These are phyloP conservation scores for Eupeodes latifasciatus DNA, from an alignment of 2,888 invertebrate genomes.

Conservation along the genomic window DNA sequence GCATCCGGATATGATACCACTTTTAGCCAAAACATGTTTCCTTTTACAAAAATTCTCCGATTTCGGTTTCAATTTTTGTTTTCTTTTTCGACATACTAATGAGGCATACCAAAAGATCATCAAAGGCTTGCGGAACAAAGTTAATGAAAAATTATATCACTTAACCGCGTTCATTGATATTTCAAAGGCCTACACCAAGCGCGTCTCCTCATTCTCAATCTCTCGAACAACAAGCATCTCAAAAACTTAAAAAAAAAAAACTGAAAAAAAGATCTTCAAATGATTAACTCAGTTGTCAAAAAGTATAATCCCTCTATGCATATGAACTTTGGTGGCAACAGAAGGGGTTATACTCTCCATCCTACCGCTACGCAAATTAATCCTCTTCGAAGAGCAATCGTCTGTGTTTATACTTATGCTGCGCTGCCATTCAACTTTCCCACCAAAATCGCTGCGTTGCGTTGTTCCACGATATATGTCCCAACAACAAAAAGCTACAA, in stretches of 20 bases:
- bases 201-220: constrained; percentile 49
- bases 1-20: constrained; percentile 35
- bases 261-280: constrained; percentile 53
- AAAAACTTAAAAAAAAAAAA: neutral
- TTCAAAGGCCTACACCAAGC: constrained; percentile 53
- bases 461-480: constrained; percentile 15
- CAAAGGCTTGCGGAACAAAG: constrained; percentile 64
- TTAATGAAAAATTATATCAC: constrained; percentile 76
- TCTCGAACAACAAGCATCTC: constrained; percentile 6
- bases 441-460: constrained; percentile 43
- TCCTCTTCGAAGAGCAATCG: constrained; percentile 56
- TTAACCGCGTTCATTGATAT: constrained; percentile 73
- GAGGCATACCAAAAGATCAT: constrained; percentile 55
- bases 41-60: neutral
- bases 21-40: constrained; percentile 37
- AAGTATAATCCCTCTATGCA: constrained; percentile 63
- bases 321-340: constrained; percentile 55
- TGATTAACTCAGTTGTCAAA: constrained; percentile 76
- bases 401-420: constrained; percentile 41
- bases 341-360: constrained; percentile 50
- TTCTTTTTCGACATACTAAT: constrained; percentile 65
- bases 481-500: constrained; percentile 74
- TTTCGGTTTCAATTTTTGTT: neutral
- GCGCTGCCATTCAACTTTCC: constrained; percentile 65
- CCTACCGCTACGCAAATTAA: constrained; percentile 64